Percentiles rank a stretch among this genome's conserved stretches.
These are phyloP conservation scores for Falco berigora DNA, from an alignment of 2,797 vertebrate genomes.

Conservation along the genomic window DNA sequence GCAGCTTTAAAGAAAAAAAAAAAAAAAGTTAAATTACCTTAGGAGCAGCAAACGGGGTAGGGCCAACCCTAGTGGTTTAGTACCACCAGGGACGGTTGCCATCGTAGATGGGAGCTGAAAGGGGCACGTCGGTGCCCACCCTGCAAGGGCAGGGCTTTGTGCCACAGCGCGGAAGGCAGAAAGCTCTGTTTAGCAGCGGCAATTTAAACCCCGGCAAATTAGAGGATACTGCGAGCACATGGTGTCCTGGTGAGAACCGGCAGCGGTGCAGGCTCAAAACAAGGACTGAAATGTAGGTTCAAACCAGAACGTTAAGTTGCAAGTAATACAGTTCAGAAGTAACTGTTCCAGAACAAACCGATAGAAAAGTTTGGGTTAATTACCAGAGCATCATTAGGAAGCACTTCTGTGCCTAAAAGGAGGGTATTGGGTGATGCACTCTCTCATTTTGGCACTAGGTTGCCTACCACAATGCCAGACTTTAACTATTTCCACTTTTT, in stretches of 20 bases:
- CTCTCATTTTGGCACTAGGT: neutral
- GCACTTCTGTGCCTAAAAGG: neutral
- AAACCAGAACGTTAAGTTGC: neutral
- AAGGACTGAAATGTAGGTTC: neutral
- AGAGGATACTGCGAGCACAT: neutral
- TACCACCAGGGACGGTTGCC: neutral
- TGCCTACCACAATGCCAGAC: neutral
- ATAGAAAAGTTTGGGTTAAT: neutral
- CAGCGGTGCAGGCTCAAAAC: neutral
- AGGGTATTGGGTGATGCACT: rapidly evolving
- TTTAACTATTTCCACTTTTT: neutral
- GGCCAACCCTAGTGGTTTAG: neutral
- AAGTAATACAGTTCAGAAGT: neutral
- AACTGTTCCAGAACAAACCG: neutral
- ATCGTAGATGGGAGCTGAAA: no score
- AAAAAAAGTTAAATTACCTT: no score
- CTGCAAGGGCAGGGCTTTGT: rapidly evolving
- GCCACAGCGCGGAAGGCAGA: neutral
- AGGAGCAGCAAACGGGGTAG: rapidly evolving
- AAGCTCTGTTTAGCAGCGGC: neutral
- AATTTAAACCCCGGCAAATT: neutral
- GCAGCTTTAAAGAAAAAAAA: neutral
- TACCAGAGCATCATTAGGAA: neutral
- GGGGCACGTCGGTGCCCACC: neutral
- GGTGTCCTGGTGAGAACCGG: neutral